Conservation (phyloP, 2,888 invertebrate genomes). For the Chydorus sphaericus region DNA sequence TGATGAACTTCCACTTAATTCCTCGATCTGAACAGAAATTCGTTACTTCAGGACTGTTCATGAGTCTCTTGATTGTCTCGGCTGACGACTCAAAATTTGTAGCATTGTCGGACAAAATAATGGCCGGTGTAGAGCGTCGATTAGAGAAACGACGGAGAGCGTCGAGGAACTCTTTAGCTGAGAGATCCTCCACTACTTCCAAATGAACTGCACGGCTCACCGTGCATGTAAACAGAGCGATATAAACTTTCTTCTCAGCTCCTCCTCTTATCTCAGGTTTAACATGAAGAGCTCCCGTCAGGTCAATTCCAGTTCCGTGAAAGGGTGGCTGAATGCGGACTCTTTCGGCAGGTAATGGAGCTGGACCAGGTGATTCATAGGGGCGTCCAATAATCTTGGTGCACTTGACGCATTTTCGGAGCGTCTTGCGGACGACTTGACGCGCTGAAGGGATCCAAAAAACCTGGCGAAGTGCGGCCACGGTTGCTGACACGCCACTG, state of each 20-base stretch:
- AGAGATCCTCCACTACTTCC: constrained; percentile 10
- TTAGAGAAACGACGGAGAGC: constrained; percentile 10
- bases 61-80: neutral
- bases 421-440: neutral
- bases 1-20: neutral
- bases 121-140: constrained; percentile 6
- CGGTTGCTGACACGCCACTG: neutral
- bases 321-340: neutral
- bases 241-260: neutral
- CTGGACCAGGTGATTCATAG: constrained; percentile 2
- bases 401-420: constrained; percentile 7
- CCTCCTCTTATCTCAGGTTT: neutral
- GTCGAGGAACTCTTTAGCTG: constrained; percentile 9
- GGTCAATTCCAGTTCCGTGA: neutral
- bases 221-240: constrained; percentile 8
- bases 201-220: constrained; percentile 9
- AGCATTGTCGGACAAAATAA: constrained; percentile 14
- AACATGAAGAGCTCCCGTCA: neutral
- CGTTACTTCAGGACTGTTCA: neutral
- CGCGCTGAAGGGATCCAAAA: constrained; percentile 9
- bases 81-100: constrained; percentile 10
- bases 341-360: constrained; percentile 1
- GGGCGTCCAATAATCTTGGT: neutral
- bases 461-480: neutral
- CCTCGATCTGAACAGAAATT: neutral